Evolutionary conservation across 1,140 invertebrate genomes (phyloP).

Genomic region (Papilio xuthus): DNA sequence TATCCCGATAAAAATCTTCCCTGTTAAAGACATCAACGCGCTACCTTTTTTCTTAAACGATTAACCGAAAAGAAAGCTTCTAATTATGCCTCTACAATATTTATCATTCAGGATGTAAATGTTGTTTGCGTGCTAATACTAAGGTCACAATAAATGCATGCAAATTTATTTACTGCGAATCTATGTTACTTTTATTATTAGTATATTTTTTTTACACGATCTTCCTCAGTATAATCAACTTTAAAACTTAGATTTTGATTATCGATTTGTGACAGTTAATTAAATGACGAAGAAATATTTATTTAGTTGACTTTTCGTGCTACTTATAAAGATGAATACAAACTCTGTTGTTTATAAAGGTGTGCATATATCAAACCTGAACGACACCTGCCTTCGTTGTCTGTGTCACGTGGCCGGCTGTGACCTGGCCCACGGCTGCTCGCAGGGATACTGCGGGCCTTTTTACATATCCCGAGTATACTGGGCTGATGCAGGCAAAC

Average conservation of each 20-base stretch:
- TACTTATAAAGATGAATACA: constrained; percentile 5
- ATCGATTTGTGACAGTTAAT: too few species aligned
- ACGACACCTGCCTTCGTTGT: constrained; percentile 82
- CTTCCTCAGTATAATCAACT: too few species aligned
- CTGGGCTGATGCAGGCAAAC: constrained; percentile 84
- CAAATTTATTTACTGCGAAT: neutral
- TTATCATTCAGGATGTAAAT: constrained; percentile 8
- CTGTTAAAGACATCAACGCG: too few species aligned
- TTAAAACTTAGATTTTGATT: too few species aligned
- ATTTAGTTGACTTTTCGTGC: neutral
- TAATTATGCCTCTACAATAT: neutral
- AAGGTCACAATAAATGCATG: constrained; percentile 5
- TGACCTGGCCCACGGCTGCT: constrained; percentile 81
- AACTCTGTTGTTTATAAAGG: constrained; percentile 50
- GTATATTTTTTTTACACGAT: too few species aligned
- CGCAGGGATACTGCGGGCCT: constrained; percentile 83
- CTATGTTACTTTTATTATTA: too few species aligned
- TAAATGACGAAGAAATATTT: neutral
- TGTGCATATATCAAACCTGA: constrained; percentile 66
- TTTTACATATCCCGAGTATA: constrained; percentile 84
- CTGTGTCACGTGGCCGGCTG: constrained; percentile 83
- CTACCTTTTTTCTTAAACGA: neutral
- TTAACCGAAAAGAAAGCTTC: neutral
- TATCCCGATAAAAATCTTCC: too few species aligned
- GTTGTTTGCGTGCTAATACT: constrained; percentile 1